Conservation (phyloP, 1,140 invertebrate genomes). For the Aphidius ervi region DNA sequence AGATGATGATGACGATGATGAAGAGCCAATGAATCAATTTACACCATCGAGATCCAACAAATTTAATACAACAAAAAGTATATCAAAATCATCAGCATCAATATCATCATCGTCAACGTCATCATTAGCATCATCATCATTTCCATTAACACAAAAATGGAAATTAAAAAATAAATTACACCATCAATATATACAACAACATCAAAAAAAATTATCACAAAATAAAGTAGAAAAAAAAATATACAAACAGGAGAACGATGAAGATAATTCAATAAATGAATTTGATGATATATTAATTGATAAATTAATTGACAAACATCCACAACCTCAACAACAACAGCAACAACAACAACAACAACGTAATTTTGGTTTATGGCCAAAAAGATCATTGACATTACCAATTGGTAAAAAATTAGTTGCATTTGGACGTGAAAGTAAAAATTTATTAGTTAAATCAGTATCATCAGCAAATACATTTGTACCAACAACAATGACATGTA, state of each 20-base stretch:
- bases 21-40: conserved; percentile 2
- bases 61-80: conserved; percentile 3
- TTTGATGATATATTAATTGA: conserved; percentile 8
- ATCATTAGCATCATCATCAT: conserved; percentile 19
- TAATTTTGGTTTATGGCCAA: conserved; percentile 19
- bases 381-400: conserved; percentile 23
- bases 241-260: not conserved
- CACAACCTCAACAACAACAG: not conserved
- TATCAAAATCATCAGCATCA: conserved; percentile 10
- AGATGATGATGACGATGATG: not conserved
- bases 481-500: conserved; percentile 47
- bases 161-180: not conserved
- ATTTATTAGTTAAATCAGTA: conserved; percentile 34
- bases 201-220: not conserved
- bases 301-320: not conserved
- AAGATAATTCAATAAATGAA: conserved; percentile 11
- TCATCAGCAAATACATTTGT: conserved; percentile 46
- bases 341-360: not conserved
- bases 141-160: conserved; percentile 16
- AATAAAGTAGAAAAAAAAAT: conserved; percentile 10
- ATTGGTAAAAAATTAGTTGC: conserved; percentile 16
- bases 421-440: conserved; percentile 15
- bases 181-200: not conserved
- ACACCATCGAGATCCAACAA: not conserved
- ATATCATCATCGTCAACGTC: conserved; percentile 19